Conservation (phyloP, 2,888 invertebrate genomes). For the Thymelicus sylvestris region DNA sequence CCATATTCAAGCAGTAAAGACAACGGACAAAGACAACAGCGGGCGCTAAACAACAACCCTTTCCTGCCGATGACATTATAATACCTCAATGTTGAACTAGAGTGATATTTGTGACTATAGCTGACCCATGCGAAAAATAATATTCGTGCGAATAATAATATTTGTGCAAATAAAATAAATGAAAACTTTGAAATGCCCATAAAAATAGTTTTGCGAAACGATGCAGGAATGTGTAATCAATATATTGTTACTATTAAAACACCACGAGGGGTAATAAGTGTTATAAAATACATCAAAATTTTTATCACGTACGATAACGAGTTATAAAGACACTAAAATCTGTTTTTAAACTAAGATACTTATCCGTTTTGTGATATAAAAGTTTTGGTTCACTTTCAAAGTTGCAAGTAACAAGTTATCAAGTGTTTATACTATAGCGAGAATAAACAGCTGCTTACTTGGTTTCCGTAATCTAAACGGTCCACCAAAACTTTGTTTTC, state of each 20-base stretch:
- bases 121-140: too few species aligned
- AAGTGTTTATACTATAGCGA: neutral
- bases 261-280: too few species aligned
- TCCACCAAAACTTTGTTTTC: slow-evolving; percentile 2
- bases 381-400: neutral
- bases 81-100: neutral
- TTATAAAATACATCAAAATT: too few species aligned
- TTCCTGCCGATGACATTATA: slow-evolving; percentile 9
- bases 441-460: slow-evolving; percentile 8
- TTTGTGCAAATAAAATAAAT: too few species aligned
- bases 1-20: slow-evolving; percentile 19
- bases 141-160: too few species aligned
- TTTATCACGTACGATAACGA: neutral
- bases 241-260: too few species aligned
- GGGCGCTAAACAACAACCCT: slow-evolving; percentile 11
- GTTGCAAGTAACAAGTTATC: neutral
- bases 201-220: too few species aligned
- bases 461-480: slow-evolving; percentile 1
- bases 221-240: too few species aligned
- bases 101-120: too few species aligned
- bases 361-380: neutral
- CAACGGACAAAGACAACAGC: slow-evolving; percentile 1
- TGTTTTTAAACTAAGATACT: neutral
- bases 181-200: too few species aligned
- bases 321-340: neutral